A percentile compares a stretch with the other conserved stretches of the same genome.
Conservation (phyloP, 53 echinoderm and acorn worm genomes). For the Zoroaster sp. region DNA sequence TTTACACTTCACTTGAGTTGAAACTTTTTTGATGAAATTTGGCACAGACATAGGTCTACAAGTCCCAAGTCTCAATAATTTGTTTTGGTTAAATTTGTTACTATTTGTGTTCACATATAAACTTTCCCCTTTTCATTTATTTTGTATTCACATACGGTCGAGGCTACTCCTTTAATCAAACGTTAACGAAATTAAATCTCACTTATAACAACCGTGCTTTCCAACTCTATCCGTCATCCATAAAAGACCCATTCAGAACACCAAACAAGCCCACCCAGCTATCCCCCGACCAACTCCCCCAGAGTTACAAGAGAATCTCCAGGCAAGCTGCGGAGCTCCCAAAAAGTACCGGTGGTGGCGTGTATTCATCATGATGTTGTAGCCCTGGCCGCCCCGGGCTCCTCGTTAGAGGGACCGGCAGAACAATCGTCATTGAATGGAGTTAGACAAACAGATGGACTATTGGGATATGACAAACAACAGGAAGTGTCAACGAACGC, state of each 20-base stretch:
- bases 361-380: neutral
- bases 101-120: too few relatives aligned
- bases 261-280: neutral
- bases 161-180: too few relatives aligned
- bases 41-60: too few relatives aligned
- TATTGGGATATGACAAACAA: constrained; percentile 18
- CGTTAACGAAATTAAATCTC: neutral
- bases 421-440: constrained; percentile 18
- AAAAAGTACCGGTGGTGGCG: neutral
- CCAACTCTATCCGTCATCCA: neutral
- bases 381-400: constrained; percentile 6
- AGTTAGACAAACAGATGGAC: constrained; percentile 34
- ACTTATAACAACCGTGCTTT: neutral
- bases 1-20: too few relatives aligned
- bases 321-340: neutral
- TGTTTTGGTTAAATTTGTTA: too few relatives aligned
- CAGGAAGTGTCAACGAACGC: constrained; percentile 39
- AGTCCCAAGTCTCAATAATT: too few relatives aligned
- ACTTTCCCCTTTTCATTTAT: too few relatives aligned
- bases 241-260: neutral
- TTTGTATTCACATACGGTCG: too few relatives aligned
- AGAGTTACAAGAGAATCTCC: neutral
- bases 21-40: too few relatives aligned
- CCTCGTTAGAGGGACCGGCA: neutral
- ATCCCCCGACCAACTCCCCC: neutral